A percentile compares a stretch with the other conserved stretches of the same genome.
Evolutionary conservation across 2,797 vertebrate species (phyloP).

Genomic region (Vespertilio murinus): DNA sequence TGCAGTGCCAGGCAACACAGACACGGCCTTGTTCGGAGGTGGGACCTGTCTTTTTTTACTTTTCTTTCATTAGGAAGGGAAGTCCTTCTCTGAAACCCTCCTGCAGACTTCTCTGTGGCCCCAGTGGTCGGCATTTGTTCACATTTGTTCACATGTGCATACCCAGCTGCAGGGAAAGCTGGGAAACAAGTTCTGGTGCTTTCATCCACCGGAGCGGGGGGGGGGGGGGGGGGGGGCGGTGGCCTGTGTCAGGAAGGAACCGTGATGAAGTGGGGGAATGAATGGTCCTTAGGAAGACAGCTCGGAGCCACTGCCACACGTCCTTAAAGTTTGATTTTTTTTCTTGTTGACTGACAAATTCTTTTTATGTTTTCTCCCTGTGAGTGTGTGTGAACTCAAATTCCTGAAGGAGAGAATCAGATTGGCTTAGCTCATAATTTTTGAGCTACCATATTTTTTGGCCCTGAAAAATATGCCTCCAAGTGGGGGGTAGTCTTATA

Average conservation of each 20-base stretch:
- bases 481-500: too few relatives aligned
- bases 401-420: background rate
- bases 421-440: background rate
- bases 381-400: background rate
- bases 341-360: background rate
- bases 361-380: background rate
- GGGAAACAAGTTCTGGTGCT: background rate
- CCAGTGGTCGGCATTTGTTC: background rate
- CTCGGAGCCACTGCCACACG: background rate
- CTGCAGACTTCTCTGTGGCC: background rate
- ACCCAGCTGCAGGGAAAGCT: background rate
- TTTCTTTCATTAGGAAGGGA: background rate
- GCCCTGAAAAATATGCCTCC: too few relatives aligned
- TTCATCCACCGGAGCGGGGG: background rate
- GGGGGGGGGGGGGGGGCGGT: too few relatives aligned
- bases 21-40: background rate
- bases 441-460: too few relatives aligned
- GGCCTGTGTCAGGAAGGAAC: background rate
- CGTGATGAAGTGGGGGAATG: background rate
- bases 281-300: background rate
- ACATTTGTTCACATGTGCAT: background rate
- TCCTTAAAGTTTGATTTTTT: background rate
- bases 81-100: background rate
- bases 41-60: background rate
- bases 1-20: background rate